phyloP scores from a whole-genome alignment of 2,113 vertebrate species.

The Tautogolabrus adspersus region DNA sequence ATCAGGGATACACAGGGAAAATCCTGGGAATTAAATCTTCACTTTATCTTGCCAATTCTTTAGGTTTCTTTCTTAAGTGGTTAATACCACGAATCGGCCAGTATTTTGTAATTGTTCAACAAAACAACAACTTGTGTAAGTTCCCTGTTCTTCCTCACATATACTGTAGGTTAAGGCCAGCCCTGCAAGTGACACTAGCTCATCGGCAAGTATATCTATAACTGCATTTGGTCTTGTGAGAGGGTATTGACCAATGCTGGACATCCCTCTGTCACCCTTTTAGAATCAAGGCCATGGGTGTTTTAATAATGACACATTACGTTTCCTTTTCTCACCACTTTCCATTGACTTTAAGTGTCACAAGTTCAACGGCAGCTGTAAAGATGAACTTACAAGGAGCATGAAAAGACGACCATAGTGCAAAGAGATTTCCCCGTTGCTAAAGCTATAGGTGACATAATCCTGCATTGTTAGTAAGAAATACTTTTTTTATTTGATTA shows the following conservation, averaged over 20 bases:
- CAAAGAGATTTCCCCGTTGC: background rate
- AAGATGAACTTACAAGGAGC: background rate
- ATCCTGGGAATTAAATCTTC: background rate
- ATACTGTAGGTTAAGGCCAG: background rate
- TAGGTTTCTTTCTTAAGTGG: background rate
- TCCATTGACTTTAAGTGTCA: background rate
- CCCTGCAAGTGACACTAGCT: background rate
- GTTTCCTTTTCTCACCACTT: background rate
- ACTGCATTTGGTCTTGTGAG: background rate
- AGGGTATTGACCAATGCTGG: background rate
- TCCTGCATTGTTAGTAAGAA: background rate
- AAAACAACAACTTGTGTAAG: background rate
- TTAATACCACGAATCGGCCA: background rate
- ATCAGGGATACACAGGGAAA: slow-evolving; percentile 6
- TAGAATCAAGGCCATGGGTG: background rate
- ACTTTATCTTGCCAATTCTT: too few relatives aligned
- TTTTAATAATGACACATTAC: background rate
- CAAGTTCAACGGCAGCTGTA: background rate
- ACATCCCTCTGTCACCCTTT: background rate
- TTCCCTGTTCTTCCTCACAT: background rate
- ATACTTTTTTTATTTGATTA: background rate
- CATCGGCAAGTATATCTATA: background rate
- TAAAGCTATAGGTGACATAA: background rate
- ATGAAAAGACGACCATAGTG: background rate
- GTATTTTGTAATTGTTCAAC: background rate